Evolutionary conservation across 2,113 vertebrate species (phyloP).

Genomic region (Bothrops jararaca): DNA sequence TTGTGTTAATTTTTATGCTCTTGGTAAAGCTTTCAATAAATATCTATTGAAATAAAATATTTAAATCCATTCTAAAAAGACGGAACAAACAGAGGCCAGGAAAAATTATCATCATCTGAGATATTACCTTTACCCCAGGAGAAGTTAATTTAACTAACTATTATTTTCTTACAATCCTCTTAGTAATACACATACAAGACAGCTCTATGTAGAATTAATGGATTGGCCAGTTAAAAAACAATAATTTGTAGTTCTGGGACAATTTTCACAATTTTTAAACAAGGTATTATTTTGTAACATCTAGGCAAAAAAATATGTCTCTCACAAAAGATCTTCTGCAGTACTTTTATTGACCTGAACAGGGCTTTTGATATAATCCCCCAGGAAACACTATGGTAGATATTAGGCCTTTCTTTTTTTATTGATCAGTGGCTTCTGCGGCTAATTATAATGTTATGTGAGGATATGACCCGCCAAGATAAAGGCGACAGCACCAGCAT

Average conservation of each 20-base stretch:
- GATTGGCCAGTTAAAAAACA: background rate
- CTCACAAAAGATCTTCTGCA: background rate
- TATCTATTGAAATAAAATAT: background rate
- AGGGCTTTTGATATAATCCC: background rate
- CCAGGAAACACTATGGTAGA: background rate
- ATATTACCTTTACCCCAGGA: background rate
- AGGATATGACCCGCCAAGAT: background rate
- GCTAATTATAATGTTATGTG: background rate
- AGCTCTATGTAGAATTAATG: background rate
- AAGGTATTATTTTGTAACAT: background rate
- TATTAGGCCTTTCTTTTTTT: background rate
- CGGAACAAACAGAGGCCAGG: background rate
- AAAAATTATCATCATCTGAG: background rate
- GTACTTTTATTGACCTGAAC: background rate
- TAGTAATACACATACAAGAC: background rate
- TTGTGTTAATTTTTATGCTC: no score
- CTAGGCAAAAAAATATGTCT: background rate
- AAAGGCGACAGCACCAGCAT: background rate
- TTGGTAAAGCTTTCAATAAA: no score
- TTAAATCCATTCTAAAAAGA: background rate
- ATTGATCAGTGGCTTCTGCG: background rate
- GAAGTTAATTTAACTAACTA: background rate
- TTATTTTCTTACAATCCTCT: background rate
- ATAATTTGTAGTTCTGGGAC: background rate
- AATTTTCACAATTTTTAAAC: background rate